Conservation (phyloP, 2,888 invertebrate genomes). For the Brachyopa scutellaris region DNA sequence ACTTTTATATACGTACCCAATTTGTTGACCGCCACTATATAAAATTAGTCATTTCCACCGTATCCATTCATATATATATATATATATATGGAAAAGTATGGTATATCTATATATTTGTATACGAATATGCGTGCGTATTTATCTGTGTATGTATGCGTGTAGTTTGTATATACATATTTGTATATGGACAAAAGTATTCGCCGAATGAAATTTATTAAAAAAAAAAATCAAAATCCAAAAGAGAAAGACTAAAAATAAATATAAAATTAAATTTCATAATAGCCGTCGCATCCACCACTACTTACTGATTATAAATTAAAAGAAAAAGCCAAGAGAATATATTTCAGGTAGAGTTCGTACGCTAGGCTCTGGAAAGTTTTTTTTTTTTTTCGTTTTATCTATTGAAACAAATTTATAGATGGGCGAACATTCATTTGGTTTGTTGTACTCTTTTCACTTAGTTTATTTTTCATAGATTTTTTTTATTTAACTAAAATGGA, state of each 20-base stretch:
- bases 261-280: conserved; percentile 42
- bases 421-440: too few relatives aligned
- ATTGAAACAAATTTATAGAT: too few relatives aligned
- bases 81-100: not conserved
- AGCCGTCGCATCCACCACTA: conserved; percentile 41
- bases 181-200: conserved; percentile 40
- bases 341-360: too few relatives aligned
- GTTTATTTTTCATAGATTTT: too few relatives aligned
- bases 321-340: not conserved
- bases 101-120: not conserved
- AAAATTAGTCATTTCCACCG: conserved; percentile 68
- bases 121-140: conserved; percentile 14
- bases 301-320: not conserved
- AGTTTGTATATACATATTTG: not conserved
- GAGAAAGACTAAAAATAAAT: conserved; percentile 67
- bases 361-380: too few relatives aligned
- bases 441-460: too few relatives aligned
- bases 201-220: conserved; percentile 61
- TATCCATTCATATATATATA: conserved; percentile 9
- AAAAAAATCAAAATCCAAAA: conserved; percentile 63
- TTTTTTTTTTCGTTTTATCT: too few relatives aligned
- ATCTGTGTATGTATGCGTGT: conserved; percentile 18
- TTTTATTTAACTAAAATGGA: too few relatives aligned
- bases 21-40: conserved; percentile 6
- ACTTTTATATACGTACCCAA: conserved; percentile 25